A percentile compares a stretch with the other conserved stretches of the same genome.
Evolutionary conservation across 2,888 invertebrate species (phyloP).

Genomic region (Limenitis camilla): DNA sequence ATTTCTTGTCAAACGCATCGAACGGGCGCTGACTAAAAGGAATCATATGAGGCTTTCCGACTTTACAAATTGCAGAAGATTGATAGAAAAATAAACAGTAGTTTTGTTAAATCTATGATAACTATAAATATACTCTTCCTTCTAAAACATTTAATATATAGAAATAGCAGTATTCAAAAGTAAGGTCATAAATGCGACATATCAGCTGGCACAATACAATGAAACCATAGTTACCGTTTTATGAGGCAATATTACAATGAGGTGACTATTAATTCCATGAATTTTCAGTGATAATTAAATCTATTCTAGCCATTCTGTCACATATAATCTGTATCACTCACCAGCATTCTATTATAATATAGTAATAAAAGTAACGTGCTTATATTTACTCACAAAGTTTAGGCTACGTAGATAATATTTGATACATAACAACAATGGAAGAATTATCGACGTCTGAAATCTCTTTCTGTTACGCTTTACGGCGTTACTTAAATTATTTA

Average conservation of each 20-base stretch:
- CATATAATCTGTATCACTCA: not conserved
- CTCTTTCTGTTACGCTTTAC: constrained; percentile 34
- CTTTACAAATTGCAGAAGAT: constrained; percentile 38
- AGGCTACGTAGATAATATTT: not conserved
- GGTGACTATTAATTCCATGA: too few relatives aligned
- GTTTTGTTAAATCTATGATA: constrained; percentile 24
- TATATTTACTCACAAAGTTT: not conserved
- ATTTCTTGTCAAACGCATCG: constrained; percentile 12
- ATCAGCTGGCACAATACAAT: too few relatives aligned
- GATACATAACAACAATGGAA: constrained; percentile 59
- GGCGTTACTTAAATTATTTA: not conserved
- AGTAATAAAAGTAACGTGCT: not conserved
- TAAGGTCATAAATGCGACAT: not conserved
- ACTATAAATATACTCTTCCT: constrained; percentile 38
- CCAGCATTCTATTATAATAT: not conserved
- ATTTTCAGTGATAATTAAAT: too few relatives aligned
- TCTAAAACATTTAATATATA: constrained; percentile 9
- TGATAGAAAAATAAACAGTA: constrained; percentile 59
- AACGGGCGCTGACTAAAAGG: constrained; percentile 1
- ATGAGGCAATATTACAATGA: too few relatives aligned
- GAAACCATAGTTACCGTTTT: too few relatives aligned
- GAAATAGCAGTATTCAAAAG: not conserved
- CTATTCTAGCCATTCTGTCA: not conserved
- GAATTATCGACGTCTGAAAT: constrained; percentile 51
- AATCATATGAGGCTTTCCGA: constrained; percentile 8